phyloP scores from a whole-genome alignment of 2,797 vertebrate genomes.

The Pogonophryne albipinna region DNA sequence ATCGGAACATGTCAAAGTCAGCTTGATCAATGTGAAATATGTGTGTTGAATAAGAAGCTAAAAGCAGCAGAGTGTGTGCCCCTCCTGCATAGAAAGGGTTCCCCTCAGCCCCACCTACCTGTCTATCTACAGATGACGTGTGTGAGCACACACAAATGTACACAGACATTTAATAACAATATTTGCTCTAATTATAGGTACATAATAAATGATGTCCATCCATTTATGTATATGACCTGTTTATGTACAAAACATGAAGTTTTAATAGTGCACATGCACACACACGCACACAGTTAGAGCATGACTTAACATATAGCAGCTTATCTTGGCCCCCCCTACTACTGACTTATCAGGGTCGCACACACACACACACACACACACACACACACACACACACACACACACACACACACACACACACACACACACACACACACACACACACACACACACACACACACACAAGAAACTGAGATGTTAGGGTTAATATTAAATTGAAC shows the following conservation, averaged over 20 bases:
- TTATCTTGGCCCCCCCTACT: not conserved
- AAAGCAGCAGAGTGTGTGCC: not conserved
- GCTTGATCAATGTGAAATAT: slow-evolving; percentile 7
- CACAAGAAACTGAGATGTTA: too few relatives aligned
- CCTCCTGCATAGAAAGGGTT: not conserved
- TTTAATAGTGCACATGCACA: too few relatives aligned
- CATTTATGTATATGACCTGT: too few relatives aligned
- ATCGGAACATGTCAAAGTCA: not conserved
- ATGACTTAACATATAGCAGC: not conserved
- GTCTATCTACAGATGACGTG: slow-evolving; percentile 14
- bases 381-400: not conserved
- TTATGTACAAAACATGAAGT: too few relatives aligned
- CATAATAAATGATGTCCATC: too few relatives aligned
- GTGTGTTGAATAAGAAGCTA: slow-evolving; percentile 30
- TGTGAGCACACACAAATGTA: not conserved
- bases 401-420: not conserved
- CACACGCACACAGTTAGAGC: not conserved
- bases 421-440: not conserved
- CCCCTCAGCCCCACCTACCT: slow-evolving; percentile 43
- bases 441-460: not conserved
- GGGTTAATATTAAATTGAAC: too few relatives aligned
- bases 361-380: not conserved
- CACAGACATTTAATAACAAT: too few relatives aligned
- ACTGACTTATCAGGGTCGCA: not conserved
- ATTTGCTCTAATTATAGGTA: too few relatives aligned